Evolutionary conservation across 2,888 invertebrate genomes (phyloP).

Genomic region (Yponomeuta cagnagella): DNA sequence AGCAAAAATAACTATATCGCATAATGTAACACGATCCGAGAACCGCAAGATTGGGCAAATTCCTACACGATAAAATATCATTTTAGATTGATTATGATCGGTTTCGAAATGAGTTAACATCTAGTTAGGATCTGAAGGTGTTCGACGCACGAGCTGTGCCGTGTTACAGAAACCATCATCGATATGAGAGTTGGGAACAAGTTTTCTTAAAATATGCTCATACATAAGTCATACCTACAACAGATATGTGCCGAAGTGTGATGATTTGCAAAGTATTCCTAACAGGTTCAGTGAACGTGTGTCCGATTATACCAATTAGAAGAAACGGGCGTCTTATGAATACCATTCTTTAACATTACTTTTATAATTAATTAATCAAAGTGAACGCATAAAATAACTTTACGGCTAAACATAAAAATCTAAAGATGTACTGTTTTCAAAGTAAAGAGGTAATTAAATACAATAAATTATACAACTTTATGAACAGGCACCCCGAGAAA

Average conservation of each 20-base stretch:
- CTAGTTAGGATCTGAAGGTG: neutral
- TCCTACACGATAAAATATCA: neutral
- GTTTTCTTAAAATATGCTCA: neutral
- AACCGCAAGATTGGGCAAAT: conserved; percentile 5
- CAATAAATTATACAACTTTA: neutral
- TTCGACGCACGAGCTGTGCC: neutral
- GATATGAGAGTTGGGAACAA: neutral
- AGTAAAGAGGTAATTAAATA: neutral
- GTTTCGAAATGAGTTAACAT: neutral
- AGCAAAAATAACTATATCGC: conserved; percentile 45
- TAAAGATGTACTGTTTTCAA: neutral
- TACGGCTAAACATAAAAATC: neutral
- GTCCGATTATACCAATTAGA: neutral
- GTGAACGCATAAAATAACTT: neutral
- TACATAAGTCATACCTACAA: neutral
- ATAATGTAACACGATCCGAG: neutral
- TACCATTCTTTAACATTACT: neutral
- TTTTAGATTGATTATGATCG: neutral
- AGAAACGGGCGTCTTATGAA: neutral
- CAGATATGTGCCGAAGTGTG: neutral
- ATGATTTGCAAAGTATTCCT: neutral
- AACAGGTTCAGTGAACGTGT: neutral
- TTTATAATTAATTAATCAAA: too few relatives aligned
- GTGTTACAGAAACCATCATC: neutral
- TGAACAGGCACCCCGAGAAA: neutral